Percentiles rank a stretch among this genome's conserved stretches.
phyloP scores from a whole-genome alignment of 1,140 invertebrate genomes.

The Aphis gossypii region DNA sequence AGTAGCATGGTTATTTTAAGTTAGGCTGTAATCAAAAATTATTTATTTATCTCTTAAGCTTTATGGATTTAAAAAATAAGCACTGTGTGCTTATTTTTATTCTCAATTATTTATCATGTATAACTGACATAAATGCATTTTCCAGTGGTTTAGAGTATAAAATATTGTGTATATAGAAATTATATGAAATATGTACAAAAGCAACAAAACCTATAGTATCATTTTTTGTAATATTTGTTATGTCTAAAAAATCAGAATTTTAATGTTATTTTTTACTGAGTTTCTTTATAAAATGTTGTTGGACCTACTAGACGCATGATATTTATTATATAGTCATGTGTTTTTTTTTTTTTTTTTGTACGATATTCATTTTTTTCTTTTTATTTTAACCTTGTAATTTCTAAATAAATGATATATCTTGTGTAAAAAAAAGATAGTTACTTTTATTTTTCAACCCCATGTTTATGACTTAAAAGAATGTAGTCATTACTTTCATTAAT shows the following conservation, averaged over 20 bases:
- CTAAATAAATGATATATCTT: constrained; percentile 53
- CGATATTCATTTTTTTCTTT: constrained; percentile 50
- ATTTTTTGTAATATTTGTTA: constrained; percentile 56
- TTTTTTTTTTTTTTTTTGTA: constrained; percentile 51
- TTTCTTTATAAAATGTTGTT: constrained; percentile 53
- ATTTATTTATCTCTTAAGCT: constrained; percentile 54
- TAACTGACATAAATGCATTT: constrained; percentile 52
- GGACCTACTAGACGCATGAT: constrained; percentile 29
- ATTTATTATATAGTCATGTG: constrained; percentile 33
- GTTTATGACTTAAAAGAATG: constrained; percentile 22
- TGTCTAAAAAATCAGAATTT: constrained; percentile 53
- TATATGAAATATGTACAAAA: constrained; percentile 57
- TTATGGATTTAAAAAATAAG: constrained; percentile 49
- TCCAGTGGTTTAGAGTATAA: constrained; percentile 44
- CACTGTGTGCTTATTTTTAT: constrained; percentile 32
- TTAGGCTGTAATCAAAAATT: constrained; percentile 55
- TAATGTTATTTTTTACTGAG: constrained; percentile 53
- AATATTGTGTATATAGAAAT: constrained; percentile 54
- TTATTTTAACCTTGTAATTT: constrained; percentile 49
- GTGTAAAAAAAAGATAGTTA: constrained; percentile 34
- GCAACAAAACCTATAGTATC: constrained; percentile 49
- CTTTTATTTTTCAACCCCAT: constrained; percentile 35
- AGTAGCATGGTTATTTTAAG: constrained; percentile 51
- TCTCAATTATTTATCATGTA: constrained; percentile 48
- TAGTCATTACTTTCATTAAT: constrained; percentile 33